phyloP scores from a whole-genome alignment of 2,888 invertebrate species.

The Callosobruchus maculatus region DNA sequence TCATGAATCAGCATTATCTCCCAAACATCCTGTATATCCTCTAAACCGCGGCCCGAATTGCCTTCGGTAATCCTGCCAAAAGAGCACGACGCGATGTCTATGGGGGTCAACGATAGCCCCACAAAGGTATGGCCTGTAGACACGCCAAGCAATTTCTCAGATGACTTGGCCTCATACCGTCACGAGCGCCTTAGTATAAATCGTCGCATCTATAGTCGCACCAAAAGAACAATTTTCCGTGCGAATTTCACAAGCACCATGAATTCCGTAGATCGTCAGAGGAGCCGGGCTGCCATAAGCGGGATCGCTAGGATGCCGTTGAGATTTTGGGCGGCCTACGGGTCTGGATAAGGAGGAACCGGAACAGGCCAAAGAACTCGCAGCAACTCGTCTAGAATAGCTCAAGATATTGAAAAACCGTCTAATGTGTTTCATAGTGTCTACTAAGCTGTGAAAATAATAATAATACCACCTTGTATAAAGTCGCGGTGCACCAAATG shows the following conservation, averaged over 20 bases:
- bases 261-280: neutral
- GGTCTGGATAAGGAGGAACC: neutral
- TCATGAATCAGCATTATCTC: no score
- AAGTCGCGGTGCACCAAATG: no score
- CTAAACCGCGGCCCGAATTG: no score
- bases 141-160: neutral
- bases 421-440: no score
- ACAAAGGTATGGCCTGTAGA: neutral
- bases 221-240: neutral
- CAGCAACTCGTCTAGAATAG: neutral
- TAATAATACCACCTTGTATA: no score
- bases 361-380: neutral
- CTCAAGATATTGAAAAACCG: no score
- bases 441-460: no score
- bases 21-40: no score
- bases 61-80: no score
- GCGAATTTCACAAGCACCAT: neutral
- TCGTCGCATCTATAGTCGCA: no score
- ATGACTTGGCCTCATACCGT: neutral
- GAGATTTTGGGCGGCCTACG: neutral
- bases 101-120: neutral
- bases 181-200: neutral
- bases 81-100: no score
- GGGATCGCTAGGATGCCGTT: neutral
- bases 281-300: neutral